These are phyloP conservation scores for Tridacna crocea DNA, from an alignment of 2,888 invertebrate species.

Conservation along the genomic window DNA sequence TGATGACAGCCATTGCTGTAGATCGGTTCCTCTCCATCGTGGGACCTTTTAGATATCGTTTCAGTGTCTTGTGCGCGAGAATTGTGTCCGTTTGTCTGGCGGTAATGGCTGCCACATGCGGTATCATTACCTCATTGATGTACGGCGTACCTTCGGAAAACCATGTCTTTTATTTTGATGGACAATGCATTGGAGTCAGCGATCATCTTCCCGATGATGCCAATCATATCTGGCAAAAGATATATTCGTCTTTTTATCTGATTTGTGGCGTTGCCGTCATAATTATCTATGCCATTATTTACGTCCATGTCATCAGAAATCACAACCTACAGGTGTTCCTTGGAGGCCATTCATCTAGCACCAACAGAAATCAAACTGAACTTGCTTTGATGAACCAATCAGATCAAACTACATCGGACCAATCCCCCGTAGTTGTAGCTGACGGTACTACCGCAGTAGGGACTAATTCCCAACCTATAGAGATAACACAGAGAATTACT, in stretches of 20 bases:
- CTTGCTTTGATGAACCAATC: constrained; percentile 60
- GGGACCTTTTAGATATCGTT: constrained; percentile 79
- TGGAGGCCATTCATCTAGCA: constrained; percentile 33
- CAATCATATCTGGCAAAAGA: constrained; percentile 73
- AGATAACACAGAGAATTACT: constrained; percentile 2
- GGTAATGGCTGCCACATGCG: constrained; percentile 56
- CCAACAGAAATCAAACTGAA: constrained; percentile 60
- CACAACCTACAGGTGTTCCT: constrained; percentile 50
- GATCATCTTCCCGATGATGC: constrained; percentile 8
- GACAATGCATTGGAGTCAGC: constrained; percentile 5
- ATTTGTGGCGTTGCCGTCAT: constrained; percentile 81
- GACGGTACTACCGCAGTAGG: constrained; percentile 14
- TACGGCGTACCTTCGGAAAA: constrained; percentile 41
- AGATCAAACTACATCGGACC: constrained; percentile 29
- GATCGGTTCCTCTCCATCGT: constrained; percentile 81
- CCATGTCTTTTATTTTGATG: constrained; percentile 6
- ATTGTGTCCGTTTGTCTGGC: constrained; percentile 56
- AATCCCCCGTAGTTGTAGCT: constrained; percentile 39
- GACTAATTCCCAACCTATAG: background rate
- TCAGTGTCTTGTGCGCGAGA: constrained; percentile 76
- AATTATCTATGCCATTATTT: constrained; percentile 81
- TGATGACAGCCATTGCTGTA: constrained; percentile 79
- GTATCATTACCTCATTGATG: constrained; percentile 54
- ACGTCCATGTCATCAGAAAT: constrained; percentile 64
- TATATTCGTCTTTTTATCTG: constrained; percentile 79